Evolutionary conservation across 2,888 invertebrate genomes (phyloP).

Genomic region (Chaitophorus viminalis): DNA sequence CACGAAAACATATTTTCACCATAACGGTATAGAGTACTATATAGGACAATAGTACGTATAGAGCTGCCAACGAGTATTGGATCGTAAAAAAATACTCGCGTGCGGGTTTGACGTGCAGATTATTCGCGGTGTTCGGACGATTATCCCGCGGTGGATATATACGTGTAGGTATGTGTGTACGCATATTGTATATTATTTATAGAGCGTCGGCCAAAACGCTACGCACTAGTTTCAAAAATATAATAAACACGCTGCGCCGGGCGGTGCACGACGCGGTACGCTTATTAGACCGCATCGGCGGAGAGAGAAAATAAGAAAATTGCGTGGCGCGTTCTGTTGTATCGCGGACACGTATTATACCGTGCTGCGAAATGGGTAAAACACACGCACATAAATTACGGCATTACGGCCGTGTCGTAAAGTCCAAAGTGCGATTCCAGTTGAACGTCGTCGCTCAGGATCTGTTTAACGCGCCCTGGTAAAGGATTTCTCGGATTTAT

Average conservation of each 20-base stretch:
- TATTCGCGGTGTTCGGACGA: neutral
- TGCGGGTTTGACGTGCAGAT: neutral
- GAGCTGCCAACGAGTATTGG: no score
- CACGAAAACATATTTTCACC: no score
- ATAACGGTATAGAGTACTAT: no score
- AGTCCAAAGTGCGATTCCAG: neutral
- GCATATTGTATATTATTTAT: neutral
- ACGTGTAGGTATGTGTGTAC: neutral
- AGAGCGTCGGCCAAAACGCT: conserved; percentile 22
- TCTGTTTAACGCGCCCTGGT: neutral
- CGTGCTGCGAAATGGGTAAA: no score
- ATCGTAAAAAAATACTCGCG: no score
- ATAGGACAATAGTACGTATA: no score
- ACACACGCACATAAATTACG: neutral
- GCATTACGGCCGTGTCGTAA: neutral
- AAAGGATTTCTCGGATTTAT: neutral
- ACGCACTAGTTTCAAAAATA: conserved; percentile 53
- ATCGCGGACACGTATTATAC: no score
- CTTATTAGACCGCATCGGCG: neutral
- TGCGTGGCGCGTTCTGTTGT: no score
- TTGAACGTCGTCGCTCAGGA: neutral
- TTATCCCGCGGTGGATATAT: neutral
- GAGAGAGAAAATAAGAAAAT: neutral
- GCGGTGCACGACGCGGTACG: neutral
- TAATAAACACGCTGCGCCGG: neutral